These are phyloP conservation scores for Typhlomys cinereus DNA, from an alignment of 2,113 vertebrate genomes.

Conservation along the genomic window DNA sequence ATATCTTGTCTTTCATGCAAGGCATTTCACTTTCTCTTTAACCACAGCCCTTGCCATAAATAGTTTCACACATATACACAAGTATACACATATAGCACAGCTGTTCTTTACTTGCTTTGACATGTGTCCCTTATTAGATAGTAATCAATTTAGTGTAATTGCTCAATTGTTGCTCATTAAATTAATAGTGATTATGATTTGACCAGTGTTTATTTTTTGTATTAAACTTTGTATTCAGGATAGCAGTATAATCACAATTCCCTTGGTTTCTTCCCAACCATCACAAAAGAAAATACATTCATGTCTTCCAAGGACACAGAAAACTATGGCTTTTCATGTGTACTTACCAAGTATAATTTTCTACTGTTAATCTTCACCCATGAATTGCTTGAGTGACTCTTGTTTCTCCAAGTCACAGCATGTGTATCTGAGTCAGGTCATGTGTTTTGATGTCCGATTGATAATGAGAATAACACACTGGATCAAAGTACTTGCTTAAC, in stretches of 20 bases:
- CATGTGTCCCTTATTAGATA: neutral
- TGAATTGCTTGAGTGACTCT: neutral
- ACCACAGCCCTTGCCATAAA: neutral
- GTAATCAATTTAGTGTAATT: neutral
- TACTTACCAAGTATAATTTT: neutral
- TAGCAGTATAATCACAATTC: neutral
- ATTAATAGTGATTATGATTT: conserved; percentile 19
- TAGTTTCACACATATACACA: too few species aligned
- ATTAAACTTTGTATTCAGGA: neutral
- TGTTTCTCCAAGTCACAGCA: neutral
- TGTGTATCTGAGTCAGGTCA: neutral
- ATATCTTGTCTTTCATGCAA: conserved; percentile 50
- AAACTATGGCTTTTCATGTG: neutral
- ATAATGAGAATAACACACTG: neutral
- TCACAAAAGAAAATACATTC: neutral
- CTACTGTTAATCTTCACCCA: neutral
- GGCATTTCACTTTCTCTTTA: neutral
- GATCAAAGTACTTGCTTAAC: neutral
- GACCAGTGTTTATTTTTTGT: neutral
- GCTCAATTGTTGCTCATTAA: neutral
- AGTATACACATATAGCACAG: neutral
- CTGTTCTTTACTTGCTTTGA: neutral
- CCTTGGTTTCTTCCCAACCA: neutral
- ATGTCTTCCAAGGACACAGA: neutral
- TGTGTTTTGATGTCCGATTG: neutral